Evolutionary conservation across 1,140 invertebrate species (phyloP).

Genomic region (Sycophaga agraensis): DNA sequence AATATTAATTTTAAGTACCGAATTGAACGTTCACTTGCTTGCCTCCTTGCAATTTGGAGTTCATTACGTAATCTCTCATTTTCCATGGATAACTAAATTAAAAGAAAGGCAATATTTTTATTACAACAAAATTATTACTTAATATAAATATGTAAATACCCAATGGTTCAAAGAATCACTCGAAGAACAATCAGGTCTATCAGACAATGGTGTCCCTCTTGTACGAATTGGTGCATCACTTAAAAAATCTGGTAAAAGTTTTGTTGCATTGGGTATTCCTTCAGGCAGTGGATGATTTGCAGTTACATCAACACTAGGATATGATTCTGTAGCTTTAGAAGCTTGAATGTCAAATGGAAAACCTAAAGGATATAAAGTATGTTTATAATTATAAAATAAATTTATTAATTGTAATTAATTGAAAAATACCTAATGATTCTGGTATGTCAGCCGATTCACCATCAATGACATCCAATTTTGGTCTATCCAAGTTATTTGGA

Average conservation of each 20-base stretch:
- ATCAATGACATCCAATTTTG: conserved; percentile 35
- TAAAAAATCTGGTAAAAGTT: conserved; percentile 72
- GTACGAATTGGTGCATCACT: conserved; percentile 69
- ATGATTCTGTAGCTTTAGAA: conserved; percentile 34
- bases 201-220: conserved; percentile 52
- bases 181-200: conserved; percentile 49
- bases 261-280: conserved; percentile 52
- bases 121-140: background rate
- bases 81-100: conserved; percentile 54
- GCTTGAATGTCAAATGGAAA: conserved; percentile 49
- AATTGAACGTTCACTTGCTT: conserved; percentile 58
- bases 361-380: no score
- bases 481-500: conserved; percentile 42
- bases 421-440: conserved; percentile 39
- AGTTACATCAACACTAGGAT: conserved; percentile 31
- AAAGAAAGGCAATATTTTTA: conserved; percentile 9
- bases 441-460: conserved; percentile 33
- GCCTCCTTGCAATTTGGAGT: conserved; percentile 57
- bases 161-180: conserved; percentile 46
- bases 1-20: conserved; percentile 40
- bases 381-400: no score
- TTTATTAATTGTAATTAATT: no score
- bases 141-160: conserved; percentile 31
- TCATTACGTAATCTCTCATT: conserved; percentile 63
- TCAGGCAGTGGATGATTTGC: conserved; percentile 30